Conservation (phyloP, 2,888 invertebrate genomes). For the Busseola fusca region DNA sequence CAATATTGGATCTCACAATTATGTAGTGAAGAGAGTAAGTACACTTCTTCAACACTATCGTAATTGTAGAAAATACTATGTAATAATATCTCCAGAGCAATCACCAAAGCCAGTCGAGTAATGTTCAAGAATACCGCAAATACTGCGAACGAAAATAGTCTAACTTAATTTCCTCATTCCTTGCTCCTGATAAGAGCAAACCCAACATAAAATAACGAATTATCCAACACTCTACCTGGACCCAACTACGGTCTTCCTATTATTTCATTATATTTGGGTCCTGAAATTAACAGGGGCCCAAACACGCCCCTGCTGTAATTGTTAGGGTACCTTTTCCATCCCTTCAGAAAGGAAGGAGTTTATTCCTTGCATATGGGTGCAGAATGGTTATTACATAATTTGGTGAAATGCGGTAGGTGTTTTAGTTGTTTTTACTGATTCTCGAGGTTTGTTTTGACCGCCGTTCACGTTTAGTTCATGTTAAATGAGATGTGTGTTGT, state of each 20-base stretch:
- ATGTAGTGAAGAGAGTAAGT: too few species aligned
- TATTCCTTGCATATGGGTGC: conserved; percentile 23
- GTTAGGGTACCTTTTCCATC: conserved; percentile 50
- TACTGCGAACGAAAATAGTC: not conserved
- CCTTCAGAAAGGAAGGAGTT: conserved; percentile 43
- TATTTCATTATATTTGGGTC: conserved; percentile 47
- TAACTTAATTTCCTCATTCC: conserved; percentile 26
- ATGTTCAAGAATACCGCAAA: conserved; percentile 2
- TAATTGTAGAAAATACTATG: not conserved
- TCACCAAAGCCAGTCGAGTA: not conserved
- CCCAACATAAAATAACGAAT: conserved; percentile 34
- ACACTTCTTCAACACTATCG: too few species aligned
- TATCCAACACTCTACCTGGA: conserved; percentile 17
- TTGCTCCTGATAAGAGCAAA: conserved; percentile 16
- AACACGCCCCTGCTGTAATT: conserved; percentile 40
- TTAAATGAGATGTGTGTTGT: not conserved
- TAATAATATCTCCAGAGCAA: too few species aligned
- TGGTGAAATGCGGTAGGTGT: not conserved
- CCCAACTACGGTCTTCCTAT: conserved; percentile 28
- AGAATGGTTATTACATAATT: conserved; percentile 48
- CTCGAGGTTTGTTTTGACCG: not conserved
- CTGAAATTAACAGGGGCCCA: conserved; percentile 30
- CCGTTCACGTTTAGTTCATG: not conserved
- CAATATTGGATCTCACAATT: too few species aligned
- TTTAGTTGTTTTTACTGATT: conserved; percentile 2